Conservation (phyloP, 2,888 invertebrate genomes). For the Oxyscelio sp. region DNA sequence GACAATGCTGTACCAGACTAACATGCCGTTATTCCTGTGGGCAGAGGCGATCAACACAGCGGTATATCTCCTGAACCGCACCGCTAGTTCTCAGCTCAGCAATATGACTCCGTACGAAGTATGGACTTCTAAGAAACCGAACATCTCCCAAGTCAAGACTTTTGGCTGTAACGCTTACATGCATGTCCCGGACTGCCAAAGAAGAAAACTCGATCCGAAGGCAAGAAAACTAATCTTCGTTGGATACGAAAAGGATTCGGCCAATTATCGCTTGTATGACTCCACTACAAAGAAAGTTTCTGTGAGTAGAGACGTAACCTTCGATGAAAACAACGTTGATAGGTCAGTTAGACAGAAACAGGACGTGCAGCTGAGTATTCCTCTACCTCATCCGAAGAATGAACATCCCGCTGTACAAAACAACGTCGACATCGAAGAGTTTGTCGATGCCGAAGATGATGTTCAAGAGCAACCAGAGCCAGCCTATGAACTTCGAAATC, state of each 20-base stretch:
- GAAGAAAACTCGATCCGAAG: slow-evolving; percentile 65
- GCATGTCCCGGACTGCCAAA: no score
- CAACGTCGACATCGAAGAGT: not conserved
- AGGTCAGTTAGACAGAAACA: not conserved
- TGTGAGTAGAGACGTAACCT: not conserved
- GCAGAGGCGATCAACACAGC: slow-evolving; percentile 76
- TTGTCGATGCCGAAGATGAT: slow-evolving; percentile 3
- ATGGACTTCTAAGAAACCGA: slow-evolving; percentile 69
- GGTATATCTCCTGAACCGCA: not conserved
- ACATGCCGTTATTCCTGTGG: slow-evolving; percentile 60
- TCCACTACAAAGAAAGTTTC: not conserved
- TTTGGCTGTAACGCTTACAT: no score
- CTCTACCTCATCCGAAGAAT: not conserved
- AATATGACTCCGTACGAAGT: slow-evolving; percentile 65
- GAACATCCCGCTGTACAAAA: not conserved
- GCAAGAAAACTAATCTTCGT: slow-evolving; percentile 65
- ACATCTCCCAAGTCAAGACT: slow-evolving; percentile 33
- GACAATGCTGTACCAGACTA: slow-evolving; percentile 64
- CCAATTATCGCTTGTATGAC: not conserved
- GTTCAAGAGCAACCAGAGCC: not conserved
- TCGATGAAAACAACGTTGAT: not conserved
- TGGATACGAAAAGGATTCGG: slow-evolving; percentile 55
- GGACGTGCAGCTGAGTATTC: not conserved
- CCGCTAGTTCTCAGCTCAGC: not conserved
- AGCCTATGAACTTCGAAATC: not conserved